These are phyloP conservation scores for Pristionchus mayeri DNA, from an alignment of 2,888 invertebrate species.

Conservation along the genomic window DNA sequence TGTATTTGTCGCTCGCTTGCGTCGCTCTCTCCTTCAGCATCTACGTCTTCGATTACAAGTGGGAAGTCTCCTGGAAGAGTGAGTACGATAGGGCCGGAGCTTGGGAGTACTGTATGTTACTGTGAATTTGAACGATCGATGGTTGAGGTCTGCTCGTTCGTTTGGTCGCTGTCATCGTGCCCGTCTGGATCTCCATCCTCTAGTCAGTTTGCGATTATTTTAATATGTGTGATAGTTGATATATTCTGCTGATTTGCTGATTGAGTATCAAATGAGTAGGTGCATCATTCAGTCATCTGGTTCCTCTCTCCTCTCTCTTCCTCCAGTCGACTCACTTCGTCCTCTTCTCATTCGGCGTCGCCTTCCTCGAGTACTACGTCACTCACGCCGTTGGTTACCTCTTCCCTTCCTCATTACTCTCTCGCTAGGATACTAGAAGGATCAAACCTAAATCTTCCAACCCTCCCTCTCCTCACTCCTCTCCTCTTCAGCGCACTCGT, in stretches of 20 bases:
- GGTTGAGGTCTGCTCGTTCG: neutral
- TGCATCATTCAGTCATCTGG: neutral
- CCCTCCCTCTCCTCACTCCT: too few species aligned
- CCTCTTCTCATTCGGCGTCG: neutral
- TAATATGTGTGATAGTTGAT: neutral
- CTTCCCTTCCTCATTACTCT: neutral
- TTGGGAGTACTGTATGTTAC: too few species aligned
- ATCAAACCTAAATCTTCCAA: too few species aligned
- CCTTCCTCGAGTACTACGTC: neutral
- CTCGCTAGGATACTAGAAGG: too few species aligned
- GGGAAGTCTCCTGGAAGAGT: neutral
- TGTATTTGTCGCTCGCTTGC: neutral
- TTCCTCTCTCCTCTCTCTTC: neutral
- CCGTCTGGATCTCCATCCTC: neutral
- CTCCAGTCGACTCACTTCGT: neutral
- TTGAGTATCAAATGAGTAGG: neutral
- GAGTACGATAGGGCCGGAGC: slow-evolving; percentile 16
- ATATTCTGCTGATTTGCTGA: neutral
- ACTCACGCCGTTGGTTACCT: neutral
- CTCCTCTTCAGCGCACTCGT: slow-evolving; percentile 10
- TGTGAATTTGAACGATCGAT: too few species aligned
- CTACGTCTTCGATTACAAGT: neutral
- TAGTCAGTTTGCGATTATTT: neutral
- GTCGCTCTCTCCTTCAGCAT: neutral
- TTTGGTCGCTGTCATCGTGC: neutral